Evolutionary conservation across 2,797 vertebrate genomes (phyloP).

Genomic region (Strix occidentalis): DNA sequence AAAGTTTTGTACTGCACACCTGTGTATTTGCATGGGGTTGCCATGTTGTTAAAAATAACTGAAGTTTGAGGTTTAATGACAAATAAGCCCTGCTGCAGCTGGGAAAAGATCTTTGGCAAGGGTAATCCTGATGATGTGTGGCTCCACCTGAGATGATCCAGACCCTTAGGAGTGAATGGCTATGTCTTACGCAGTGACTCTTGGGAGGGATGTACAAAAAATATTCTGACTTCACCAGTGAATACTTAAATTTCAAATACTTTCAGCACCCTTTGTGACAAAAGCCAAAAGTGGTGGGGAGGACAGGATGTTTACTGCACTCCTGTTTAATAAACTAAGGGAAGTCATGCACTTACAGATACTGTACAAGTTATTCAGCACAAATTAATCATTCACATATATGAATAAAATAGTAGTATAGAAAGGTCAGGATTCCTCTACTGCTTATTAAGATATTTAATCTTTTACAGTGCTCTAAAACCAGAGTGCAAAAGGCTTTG

Average conservation of each 20-base stretch:
- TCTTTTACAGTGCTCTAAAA: background rate
- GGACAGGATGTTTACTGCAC: background rate
- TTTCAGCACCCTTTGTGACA: background rate
- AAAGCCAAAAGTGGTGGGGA: background rate
- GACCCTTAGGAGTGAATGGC: background rate
- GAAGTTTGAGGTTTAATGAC: background rate
- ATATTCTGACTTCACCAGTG: background rate
- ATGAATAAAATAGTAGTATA: background rate
- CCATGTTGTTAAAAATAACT: background rate
- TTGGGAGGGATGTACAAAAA: background rate
- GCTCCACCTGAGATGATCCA: background rate
- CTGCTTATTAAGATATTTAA: background rate
- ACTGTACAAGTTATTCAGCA: background rate
- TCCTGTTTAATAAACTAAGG: background rate
- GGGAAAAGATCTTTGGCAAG: background rate
- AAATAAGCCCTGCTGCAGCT: background rate
- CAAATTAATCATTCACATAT: background rate
- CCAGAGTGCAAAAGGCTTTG: background rate
- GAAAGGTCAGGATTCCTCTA: background rate
- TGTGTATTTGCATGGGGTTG: background rate
- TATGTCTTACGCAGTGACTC: background rate
- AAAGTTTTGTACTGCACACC: background rate
- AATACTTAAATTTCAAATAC: background rate
- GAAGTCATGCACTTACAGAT: background rate
- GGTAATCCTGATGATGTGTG: background rate